A percentile compares a stretch with the other conserved stretches of the same genome.
Conservation (phyloP, 2,888 invertebrate genomes). For the Stenoptilia bipunctidactyla region DNA sequence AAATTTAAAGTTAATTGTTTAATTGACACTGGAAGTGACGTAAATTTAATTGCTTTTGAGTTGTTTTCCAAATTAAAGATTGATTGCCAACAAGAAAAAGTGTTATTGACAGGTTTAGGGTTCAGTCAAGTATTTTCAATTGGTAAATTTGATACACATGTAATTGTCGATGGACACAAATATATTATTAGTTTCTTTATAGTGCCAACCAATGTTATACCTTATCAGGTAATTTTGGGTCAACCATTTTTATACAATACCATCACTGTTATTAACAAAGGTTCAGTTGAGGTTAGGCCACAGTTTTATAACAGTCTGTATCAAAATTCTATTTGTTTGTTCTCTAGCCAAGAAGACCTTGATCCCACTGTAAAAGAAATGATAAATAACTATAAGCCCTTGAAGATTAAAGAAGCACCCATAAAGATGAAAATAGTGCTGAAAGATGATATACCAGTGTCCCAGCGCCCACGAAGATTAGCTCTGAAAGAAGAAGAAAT, state of each 20-base stretch:
- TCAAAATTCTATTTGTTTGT: too few species aligned
- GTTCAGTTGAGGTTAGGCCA: slow-evolving; percentile 1
- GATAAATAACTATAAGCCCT: slow-evolving; percentile 12
- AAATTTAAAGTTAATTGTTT: too few species aligned
- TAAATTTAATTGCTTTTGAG: not conserved
- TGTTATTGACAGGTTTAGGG: not conserved
- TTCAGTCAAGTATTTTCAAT: not conserved
- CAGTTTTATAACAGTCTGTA: too few species aligned
- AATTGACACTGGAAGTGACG: too few species aligned
- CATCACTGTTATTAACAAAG: too few species aligned
- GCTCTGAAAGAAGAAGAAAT: slow-evolving; percentile 10
- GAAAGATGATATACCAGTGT: slow-evolving; percentile 7
- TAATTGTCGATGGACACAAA: not conserved
- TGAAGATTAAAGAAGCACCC: slow-evolving; percentile 2
- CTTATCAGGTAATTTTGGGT: slow-evolving; percentile 12
- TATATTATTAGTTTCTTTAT: slow-evolving; percentile 2
- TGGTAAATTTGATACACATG: not conserved
- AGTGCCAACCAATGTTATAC: slow-evolving; percentile 7
- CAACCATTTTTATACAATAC: slow-evolving; percentile 13
- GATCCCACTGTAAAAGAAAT: slow-evolving; percentile 3
- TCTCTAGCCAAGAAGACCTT: too few species aligned
- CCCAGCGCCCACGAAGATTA: slow-evolving; percentile 14
- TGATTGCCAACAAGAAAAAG: not conserved
- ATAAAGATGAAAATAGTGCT: slow-evolving; percentile 11
- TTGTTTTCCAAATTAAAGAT: not conserved